Evolutionary conservation across 2,113 vertebrate species (phyloP), one percentile per base, ranked within the genome.

Genomic region (Suricata suricatta): DNA sequence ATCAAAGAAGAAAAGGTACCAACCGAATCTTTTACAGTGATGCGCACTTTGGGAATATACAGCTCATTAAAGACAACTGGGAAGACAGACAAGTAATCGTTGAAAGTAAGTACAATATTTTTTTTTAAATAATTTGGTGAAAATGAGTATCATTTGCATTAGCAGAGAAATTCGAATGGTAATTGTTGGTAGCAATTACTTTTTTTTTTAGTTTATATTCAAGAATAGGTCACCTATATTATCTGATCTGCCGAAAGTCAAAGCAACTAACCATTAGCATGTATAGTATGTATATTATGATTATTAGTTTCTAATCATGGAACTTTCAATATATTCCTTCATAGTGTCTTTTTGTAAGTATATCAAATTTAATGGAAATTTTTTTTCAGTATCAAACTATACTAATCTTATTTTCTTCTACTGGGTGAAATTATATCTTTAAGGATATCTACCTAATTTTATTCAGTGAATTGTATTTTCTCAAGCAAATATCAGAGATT

Each of bases 21-120:
- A 99, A 99, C 83, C 99, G 99, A n/a, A 99, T 99, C 17, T 99
- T 99, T 98, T 99, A 99, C 98, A 99, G 99, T 7, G 99, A 99
- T 12, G 99, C 99, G 38, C 99, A 99, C 94, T 99, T 99, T 97
- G 99, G 99, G 97, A 99, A 99, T 98, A 99, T 99, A 97, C 99
- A 99, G 96, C 99, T 99, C 93, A 99, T 99, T 94, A 99, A 99
- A 50, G 99, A 99, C 88, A 99, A 99, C 98, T 99, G 99, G 99
- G 98, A 99, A 14, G 99, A 98, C 96, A 99, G 99, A 98, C 97
- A 98, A 98, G 87, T 99, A 54, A 98, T 99, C 4, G 98, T 99
- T 82, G 99, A 99, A 98, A 99, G 99, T 99, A 99, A 99, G 99
- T 99, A 88, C 66, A 74, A 68, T 54, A 92, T 41, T 77, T 94